A percentile compares a stretch with the other conserved stretches of the same genome.
phyloP scores from a whole-genome alignment of 2,888 invertebrate genomes.

The Choristoneura rosaceana region DNA sequence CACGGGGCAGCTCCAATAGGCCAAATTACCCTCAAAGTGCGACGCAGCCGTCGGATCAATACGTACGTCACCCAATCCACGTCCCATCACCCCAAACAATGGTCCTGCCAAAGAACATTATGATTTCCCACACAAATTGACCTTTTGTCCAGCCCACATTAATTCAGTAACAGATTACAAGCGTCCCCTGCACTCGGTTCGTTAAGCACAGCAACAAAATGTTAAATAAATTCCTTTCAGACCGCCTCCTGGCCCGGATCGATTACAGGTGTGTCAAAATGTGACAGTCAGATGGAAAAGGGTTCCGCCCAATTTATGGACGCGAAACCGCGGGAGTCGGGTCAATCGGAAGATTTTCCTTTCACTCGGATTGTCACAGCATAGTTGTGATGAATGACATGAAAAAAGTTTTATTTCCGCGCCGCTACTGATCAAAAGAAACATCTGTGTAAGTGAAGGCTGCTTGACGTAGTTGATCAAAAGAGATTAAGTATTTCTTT shows the following conservation, averaged over 20 bases:
- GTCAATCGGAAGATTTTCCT: conserved; percentile 30
- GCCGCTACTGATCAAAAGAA: conserved; percentile 11
- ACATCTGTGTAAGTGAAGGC: conserved; percentile 13
- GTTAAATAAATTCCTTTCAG: conserved; percentile 44
- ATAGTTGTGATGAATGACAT: conserved; percentile 12
- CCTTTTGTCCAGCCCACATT: conserved; percentile 24
- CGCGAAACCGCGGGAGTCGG: conserved; percentile 16
- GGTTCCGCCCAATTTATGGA: conserved; percentile 49
- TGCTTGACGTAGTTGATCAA: not conserved
- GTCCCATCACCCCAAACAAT: conserved; percentile 1
- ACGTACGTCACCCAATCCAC: not conserved
- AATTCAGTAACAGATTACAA: conserved; percentile 24
- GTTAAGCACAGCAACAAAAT: conserved; percentile 36
- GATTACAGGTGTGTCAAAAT: conserved; percentile 57
- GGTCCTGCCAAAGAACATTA: conserved; percentile 11
- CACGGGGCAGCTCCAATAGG: too few relatives aligned
- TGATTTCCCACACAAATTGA: conserved; percentile 21
- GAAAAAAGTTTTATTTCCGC: conserved; percentile 19
- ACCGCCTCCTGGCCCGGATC: conserved; percentile 47
- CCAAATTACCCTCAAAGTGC: not conserved
- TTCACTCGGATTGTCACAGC: conserved; percentile 6
- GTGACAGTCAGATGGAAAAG: conserved; percentile 56
- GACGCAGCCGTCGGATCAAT: not conserved
- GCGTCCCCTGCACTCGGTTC: conserved; percentile 19
- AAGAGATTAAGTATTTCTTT: not conserved